Conservation (phyloP, 2,888 invertebrate genomes). For the Adelphocoris suturalis region DNA sequence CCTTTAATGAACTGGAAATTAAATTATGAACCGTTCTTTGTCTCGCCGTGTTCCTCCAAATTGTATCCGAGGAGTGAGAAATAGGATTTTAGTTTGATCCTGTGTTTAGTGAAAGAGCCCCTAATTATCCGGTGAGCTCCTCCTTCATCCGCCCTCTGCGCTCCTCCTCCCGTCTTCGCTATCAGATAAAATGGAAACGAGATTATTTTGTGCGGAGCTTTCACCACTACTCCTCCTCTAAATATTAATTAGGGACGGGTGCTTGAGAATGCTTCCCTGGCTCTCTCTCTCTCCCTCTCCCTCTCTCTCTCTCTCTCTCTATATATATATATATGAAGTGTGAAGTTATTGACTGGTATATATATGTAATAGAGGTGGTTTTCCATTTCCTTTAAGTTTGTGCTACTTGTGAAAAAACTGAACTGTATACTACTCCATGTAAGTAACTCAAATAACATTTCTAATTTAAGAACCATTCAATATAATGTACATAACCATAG, state of each 20-base stretch:
- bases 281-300: too few relatives aligned
- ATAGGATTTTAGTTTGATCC: constrained; percentile 37
- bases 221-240: not conserved
- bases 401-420: too few relatives aligned
- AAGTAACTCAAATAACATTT: too few relatives aligned
- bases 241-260: constrained; percentile 38
- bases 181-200: constrained; percentile 43
- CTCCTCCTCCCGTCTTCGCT: not conserved
- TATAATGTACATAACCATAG: too few relatives aligned
- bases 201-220: constrained; percentile 46
- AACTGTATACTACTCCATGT: too few relatives aligned
- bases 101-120: constrained; percentile 11
- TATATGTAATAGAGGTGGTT: too few relatives aligned
- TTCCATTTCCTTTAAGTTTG: too few relatives aligned
- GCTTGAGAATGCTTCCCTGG: not conserved
- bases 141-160: not conserved
- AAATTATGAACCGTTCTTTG: not conserved
- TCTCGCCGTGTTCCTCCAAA: not conserved
- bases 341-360: too few relatives aligned
- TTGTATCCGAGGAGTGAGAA: not conserved
- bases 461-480: too few relatives aligned
- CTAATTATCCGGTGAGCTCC: not conserved
- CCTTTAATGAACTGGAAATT: not conserved
- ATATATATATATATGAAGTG: too few relatives aligned
- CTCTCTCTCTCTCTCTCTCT: too few relatives aligned